Conservation (phyloP, 2,888 invertebrate genomes). For the Trilocha varians region DNA sequence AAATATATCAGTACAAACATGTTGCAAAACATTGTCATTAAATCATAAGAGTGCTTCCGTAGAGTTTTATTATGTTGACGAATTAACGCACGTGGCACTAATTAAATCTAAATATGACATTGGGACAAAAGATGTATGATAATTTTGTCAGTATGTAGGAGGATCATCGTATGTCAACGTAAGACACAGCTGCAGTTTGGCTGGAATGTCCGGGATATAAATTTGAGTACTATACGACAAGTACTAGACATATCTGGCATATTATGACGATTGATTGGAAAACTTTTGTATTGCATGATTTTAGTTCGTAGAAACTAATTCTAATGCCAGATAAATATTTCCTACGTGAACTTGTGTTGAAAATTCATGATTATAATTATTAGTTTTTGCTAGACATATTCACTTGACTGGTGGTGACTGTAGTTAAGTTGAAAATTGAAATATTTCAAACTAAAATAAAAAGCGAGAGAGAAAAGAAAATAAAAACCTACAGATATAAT, state of each 20-base stretch:
- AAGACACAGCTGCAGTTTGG: constrained; percentile 27
- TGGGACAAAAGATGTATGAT: constrained; percentile 34
- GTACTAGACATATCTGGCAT: not conserved
- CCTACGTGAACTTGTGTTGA: too few species aligned
- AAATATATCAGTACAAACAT: not conserved
- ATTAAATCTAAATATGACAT: constrained; percentile 28
- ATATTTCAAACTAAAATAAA: too few species aligned
- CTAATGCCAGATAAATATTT: too few species aligned
- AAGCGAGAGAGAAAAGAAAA: not conserved
- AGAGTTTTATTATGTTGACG: constrained; percentile 7
- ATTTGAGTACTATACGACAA: not conserved
- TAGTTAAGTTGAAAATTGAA: too few species aligned
- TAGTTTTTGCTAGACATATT: too few species aligned
- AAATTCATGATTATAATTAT: too few species aligned
- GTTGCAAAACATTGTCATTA: not conserved
- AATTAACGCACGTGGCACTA: constrained; percentile 9
- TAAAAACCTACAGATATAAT: not conserved
- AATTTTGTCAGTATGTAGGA: constrained; percentile 26
- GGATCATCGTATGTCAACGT: constrained; percentile 25
- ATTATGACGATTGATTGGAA: too few species aligned
- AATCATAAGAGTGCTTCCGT: constrained; percentile 10
- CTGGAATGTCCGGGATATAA: constrained; percentile 18
- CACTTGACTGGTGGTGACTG: too few species aligned
- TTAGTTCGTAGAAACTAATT: too few species aligned
- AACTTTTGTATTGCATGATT: too few species aligned